Evolutionary conservation across 2,888 invertebrate genomes (phyloP).

Genomic region (Therioaphis trifolii): DNA sequence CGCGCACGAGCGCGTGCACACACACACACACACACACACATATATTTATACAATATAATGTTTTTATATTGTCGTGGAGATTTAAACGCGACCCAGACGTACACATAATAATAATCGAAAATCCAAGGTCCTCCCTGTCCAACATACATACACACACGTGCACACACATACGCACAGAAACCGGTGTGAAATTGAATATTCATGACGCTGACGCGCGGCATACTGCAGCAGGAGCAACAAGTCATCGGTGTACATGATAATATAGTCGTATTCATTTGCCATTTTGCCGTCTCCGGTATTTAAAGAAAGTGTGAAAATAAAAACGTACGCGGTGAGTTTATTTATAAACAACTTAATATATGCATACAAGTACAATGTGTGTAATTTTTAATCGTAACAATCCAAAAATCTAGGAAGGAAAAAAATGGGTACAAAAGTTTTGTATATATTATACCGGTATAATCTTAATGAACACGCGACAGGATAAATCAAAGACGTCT

Average conservation of each 20-base stretch:
- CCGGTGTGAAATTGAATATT: conserved; percentile 52
- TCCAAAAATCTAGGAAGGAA: not conserved
- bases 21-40: not conserved
- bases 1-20: not conserved
- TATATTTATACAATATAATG: not conserved
- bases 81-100: conserved; percentile 31
- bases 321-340: not conserved
- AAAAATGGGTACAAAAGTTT: not conserved
- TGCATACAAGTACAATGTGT: not conserved
- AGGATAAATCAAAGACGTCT: conserved; percentile 52
- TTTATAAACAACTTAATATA: not conserved
- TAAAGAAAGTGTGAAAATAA: not conserved
- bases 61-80: not conserved
- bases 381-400: conserved; percentile 23
- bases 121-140: conserved; percentile 5
- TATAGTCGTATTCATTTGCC: too few species aligned
- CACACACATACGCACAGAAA: conserved; percentile 35
- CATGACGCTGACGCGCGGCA: not conserved
- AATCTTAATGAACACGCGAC: conserved; percentile 33
- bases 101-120: conserved; percentile 14
- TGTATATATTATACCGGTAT: not conserved
- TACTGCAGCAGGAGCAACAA: too few species aligned
- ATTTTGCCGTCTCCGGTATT: too few species aligned
- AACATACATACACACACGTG: not conserved
- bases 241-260: too few species aligned